Base-by-base conservation (phyloP, 2,113 vertebrate genomes). In the Anser brachyrhynchus region DNA sequence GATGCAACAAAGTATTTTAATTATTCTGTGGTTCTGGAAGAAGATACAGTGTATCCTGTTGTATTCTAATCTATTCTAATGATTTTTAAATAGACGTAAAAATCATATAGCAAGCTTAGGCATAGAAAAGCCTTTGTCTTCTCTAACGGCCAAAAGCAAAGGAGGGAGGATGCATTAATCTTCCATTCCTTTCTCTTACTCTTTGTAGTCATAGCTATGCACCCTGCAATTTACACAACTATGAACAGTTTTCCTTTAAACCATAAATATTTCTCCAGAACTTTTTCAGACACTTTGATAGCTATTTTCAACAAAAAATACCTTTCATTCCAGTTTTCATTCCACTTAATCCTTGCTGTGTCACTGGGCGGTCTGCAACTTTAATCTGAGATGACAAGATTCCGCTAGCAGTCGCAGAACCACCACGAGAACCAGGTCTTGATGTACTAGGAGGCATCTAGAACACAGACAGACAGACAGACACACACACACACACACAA, bases 281-380 rank as follows among this genome's bases (percentile, higher is more conserved):
- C 0, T 0, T 44, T 28, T 61, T 9, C 35, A 95, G 31, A 54
- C 5, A 73, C 13, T 4, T 57, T 55, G 11, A 69, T 11, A 61
- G 11, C 6, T 74, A 35, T 37, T 86, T 90, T 64, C 25, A 39
- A 16, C 37, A 29, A 12, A 80, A 90, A 64, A 70, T 97, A 99
- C 99, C 99, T 98, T 99, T 99, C 91, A 98, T 93, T 33, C 98
- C 98, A 35, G 99, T 99, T 98, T 99, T 99, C 98, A 99, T 99
- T 87, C 99, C 99, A 91, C 99, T 99, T 94, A 99, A 98, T 13
- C 99, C 99, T 93, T 99, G 99, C 4, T 99, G 99, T 84, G 99
- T 99, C 75, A 99, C 99, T 41, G 99, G 99, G 84, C 99, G 98
- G 92, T 99, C 99, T 5, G 99, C 98, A 93, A 99, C 99, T 98